A percentile compares a stretch with the other conserved stretches of the same genome.
Conservation (phyloP, 2,888 invertebrate genomes). For the Patella pellucida region DNA sequence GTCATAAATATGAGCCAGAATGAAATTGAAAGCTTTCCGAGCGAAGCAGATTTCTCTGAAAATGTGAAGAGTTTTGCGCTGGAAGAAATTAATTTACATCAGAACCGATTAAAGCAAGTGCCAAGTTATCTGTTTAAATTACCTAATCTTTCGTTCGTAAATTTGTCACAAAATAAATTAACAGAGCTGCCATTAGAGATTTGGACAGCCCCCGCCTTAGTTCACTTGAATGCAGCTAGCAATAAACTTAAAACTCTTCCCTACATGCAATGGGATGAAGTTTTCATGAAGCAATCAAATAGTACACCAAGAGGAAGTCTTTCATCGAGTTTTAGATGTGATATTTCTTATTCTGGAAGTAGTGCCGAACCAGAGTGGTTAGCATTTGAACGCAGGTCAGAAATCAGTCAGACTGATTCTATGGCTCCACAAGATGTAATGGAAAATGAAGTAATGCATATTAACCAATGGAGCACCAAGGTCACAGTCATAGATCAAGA, state of each 20-base stretch:
- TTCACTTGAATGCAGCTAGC: conserved; percentile 34
- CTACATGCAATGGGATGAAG: conserved; percentile 22
- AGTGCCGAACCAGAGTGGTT: neutral
- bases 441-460: conserved; percentile 40
- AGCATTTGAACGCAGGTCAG: neutral
- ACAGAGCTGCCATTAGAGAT: conserved; percentile 77
- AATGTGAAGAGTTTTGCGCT: conserved; percentile 77
- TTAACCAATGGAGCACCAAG: conserved; percentile 39
- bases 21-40: conserved; percentile 86
- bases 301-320: neutral
- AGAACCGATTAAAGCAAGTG: conserved; percentile 84
- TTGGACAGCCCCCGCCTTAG: conserved; percentile 43
- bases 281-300: neutral
- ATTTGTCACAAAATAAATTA: conserved; percentile 89
- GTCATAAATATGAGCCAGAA: conserved; percentile 86
- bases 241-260: conserved; percentile 34
- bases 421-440: conserved; percentile 18
- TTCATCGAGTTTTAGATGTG: neutral
- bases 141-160: conserved; percentile 83
- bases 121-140: conserved; percentile 87
- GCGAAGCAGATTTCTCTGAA: conserved; percentile 39
- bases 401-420: neutral
- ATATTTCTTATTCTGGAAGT: neutral
- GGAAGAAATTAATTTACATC: conserved; percentile 90
- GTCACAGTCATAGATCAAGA: conserved; percentile 38